phyloP scores from a whole-genome alignment of 2,797 vertebrate genomes.

The Aythya fuligula region DNA sequence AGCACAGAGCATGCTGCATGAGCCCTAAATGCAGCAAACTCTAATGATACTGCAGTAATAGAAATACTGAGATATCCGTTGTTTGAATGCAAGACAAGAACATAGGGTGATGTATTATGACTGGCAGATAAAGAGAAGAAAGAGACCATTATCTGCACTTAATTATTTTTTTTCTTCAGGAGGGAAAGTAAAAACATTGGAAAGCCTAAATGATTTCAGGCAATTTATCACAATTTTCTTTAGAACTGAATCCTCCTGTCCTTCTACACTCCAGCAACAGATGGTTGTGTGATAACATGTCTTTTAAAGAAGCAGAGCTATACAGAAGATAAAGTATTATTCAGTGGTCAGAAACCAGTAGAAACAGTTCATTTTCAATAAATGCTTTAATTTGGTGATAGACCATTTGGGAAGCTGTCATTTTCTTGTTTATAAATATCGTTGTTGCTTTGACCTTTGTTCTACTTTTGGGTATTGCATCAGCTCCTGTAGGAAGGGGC shows the following conservation, averaged over 20 bases:
- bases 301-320: background rate
- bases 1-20: background rate
- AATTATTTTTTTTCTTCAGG: background rate
- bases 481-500: background rate
- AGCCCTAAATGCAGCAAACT: background rate
- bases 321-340: background rate
- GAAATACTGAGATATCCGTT: background rate
- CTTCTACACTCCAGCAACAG: background rate
- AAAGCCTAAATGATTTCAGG: background rate
- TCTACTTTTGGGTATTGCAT: slow-evolving; percentile 9
- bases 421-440: slow-evolving; percentile 36
- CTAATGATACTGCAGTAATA: background rate
- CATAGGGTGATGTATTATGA: background rate
- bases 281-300: background rate
- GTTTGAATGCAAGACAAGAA: background rate
- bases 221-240: background rate
- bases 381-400: background rate
- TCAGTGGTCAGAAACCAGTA: background rate
- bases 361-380: background rate
- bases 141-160: background rate
- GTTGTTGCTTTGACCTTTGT: slow-evolving; percentile 26
- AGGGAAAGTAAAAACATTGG: background rate
- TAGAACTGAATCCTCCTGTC: background rate
- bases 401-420: background rate
- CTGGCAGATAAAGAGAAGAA: background rate